Evolutionary conservation across 2,797 vertebrate genomes (phyloP), one percentile per base, ranked within the genome.

Genomic region (Myotis planiceps): DNA sequence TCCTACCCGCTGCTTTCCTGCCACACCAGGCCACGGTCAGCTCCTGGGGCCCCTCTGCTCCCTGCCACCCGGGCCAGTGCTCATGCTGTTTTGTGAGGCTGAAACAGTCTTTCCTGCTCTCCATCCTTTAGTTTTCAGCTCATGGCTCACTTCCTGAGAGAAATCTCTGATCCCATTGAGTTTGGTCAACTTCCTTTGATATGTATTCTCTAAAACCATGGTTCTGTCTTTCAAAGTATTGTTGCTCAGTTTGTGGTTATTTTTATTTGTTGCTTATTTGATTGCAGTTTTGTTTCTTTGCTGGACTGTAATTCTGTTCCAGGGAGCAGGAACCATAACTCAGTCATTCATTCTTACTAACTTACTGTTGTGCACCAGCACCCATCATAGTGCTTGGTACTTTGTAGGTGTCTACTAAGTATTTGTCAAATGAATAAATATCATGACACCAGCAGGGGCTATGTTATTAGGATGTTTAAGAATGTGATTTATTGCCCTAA

Each of bases 381-480:
- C 16, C n/a, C 84, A 16, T 27, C 32, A 29, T 0, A 49, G n/a
- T 16, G 15, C 14, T 90, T 45, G 68, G 72, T 3, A 39, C 32
- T 49, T 42, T 15, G 79, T 27, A 25, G 25, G 37, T 84, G 34
- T 88, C 83, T 65, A 75, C 9, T 27, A 72, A 42, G 42, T n/a
- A 75, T 60, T 51, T 86, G 21, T 49, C 65, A 69, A 53, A 42
- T 6, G 66, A 86, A 51, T 45, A 55, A 39, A 18, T 47, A 78
- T 65, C 66, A 53, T 32, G 53, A 45, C 25, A 19, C 5, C 32
- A 51, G 25, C 42, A 95, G 72, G 51, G 58, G 19, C n/a, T 76
- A 63, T 87, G 42, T 49, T 80, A 32, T 49, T 76, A 71, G 79
- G 53, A 81, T 65, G 37, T 55, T 69, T 71, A 89, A 32, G 47